A percentile compares a stretch with the other conserved stretches of the same genome.
These are phyloP conservation scores for Sycobia sp. DNA, from an alignment of 1,140 invertebrate species.

Conservation along the genomic window DNA sequence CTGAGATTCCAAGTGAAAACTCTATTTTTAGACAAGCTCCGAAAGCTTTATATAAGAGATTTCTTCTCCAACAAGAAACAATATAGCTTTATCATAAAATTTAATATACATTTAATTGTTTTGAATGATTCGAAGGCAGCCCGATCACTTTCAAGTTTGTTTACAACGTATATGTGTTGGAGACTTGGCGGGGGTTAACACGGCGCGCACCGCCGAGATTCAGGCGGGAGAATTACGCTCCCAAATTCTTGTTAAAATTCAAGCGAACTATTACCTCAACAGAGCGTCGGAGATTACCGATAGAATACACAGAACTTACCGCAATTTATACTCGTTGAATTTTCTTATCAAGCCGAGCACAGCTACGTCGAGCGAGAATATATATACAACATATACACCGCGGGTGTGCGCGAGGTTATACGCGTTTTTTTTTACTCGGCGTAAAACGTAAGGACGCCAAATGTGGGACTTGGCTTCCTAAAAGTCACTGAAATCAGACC, in stretches of 20 bases:
- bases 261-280: too few relatives aligned
- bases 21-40: slow-evolving; percentile 16
- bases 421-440: slow-evolving; percentile 13
- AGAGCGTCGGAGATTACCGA: too few relatives aligned
- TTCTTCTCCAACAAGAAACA: neutral
- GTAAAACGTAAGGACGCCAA: slow-evolving; percentile 23
- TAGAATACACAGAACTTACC: too few relatives aligned
- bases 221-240: slow-evolving; percentile 25
- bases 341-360: too few relatives aligned
- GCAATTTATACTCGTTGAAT: too few relatives aligned
- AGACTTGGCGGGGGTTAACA: slow-evolving; percentile 5
- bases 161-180: slow-evolving; percentile 9
- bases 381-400: neutral
- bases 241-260: too few relatives aligned
- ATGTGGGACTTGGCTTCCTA: slow-evolving; percentile 41
- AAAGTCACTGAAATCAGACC: slow-evolving; percentile 43
- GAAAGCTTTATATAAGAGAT: slow-evolving; percentile 31
- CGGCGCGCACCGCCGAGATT: slow-evolving; percentile 4
- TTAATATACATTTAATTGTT: neutral
- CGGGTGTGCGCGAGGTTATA: slow-evolving; percentile 30
- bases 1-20: neutral
- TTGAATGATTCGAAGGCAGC: neutral
- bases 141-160: neutral
- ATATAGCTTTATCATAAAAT: neutral
- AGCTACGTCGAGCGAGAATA: neutral